Percentiles rank a stretch among this genome's conserved stretches.
phyloP scores from a whole-genome alignment of 2,888 invertebrate genomes.

The Philonicus albiceps region DNA sequence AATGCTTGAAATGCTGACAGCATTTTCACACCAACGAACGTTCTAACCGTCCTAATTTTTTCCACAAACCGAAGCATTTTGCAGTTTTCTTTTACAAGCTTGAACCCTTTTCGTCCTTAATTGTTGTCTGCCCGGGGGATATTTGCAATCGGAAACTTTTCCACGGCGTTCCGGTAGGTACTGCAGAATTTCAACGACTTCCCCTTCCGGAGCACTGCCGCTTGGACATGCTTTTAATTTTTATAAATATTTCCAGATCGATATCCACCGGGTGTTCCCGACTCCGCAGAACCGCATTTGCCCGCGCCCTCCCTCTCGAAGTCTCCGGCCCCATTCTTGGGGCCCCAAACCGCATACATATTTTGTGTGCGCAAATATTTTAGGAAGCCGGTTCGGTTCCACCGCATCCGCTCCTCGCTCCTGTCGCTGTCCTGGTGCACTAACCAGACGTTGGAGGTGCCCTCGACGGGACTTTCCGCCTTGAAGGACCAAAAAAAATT shows the following conservation, averaged over 20 bases:
- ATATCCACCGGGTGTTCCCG: not conserved
- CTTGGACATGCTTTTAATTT: slow-evolving; percentile 34
- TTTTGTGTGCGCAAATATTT: not conserved
- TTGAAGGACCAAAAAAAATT: slow-evolving; percentile 7
- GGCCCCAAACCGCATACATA: not conserved
- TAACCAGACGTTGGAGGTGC: not conserved
- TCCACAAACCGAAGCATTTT: slow-evolving; percentile 36
- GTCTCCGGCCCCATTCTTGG: slow-evolving; percentile 1
- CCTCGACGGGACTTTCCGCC: not conserved
- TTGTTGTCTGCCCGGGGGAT: slow-evolving; percentile 35
- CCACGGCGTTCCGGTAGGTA: slow-evolving; percentile 27
- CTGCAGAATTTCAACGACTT: slow-evolving; percentile 36
- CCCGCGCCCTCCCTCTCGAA: not conserved
- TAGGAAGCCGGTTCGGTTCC: not conserved
- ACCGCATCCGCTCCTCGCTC: not conserved
- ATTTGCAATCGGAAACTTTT: slow-evolving; percentile 39
- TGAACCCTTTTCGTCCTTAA: slow-evolving; percentile 31
- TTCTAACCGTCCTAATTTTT: slow-evolving; percentile 36
- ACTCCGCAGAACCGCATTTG: not conserved
- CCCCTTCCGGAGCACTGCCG: slow-evolving; percentile 20
- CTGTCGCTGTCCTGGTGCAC: not conserved
- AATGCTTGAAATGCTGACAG: slow-evolving; percentile 25
- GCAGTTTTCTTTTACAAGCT: slow-evolving; percentile 30
- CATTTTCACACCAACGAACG: slow-evolving; percentile 27
- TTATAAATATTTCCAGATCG: slow-evolving; percentile 29